Evolutionary conservation across 2,113 vertebrate species (phyloP), one percentile per base, ranked within the genome.

Genomic region (Rallus limicola): DNA sequence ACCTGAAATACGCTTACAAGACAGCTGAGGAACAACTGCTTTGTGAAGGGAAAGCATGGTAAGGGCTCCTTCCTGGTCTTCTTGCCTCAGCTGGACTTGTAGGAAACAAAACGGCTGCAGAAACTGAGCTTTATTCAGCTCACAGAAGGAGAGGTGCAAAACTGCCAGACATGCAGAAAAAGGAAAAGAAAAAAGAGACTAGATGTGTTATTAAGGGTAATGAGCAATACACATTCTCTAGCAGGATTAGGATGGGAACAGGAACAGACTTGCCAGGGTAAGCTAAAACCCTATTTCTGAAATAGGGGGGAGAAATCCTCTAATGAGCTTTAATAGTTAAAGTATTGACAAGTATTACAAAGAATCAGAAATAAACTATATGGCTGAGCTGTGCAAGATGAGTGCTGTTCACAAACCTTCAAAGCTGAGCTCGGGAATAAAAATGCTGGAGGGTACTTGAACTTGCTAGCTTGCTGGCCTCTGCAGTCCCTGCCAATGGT

Each of bases 221-320:
- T 59, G 50, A 90, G 36, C 91, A 91, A 65, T 29, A 59, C 28
- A 69, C 74, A 38, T 87, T 95, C 44, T 82, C 53, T 62, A 93
- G 71, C 20, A 85, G 87, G 78, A 91, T 93, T 93, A 93, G 60
- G 77, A 38, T 50, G n/a, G 38, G 34, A 86, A 62, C 88, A 88
- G 64, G 86, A 96, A 78, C 7, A 50, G 95, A 53, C 82, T 96
- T 94, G 88, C 87, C 82, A 94, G 84, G 56, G 48, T 75, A 78
- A 82, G 38, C 60, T 62, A 87, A 94, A 96, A 67, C 59, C 77
- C 52, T 63, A 9, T 67, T 84, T 94, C 81, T 95, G 56, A 92
- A 84, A 92, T 1, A 28, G 50, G 15, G 25, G 52, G 44, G 17
- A 26, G 62, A 65, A 63, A 38, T 40, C 25, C 67, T 62, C 25